phyloP scores from a whole-genome alignment of 2,113 vertebrate genomes.

The Takifugu bimaculatus region DNA sequence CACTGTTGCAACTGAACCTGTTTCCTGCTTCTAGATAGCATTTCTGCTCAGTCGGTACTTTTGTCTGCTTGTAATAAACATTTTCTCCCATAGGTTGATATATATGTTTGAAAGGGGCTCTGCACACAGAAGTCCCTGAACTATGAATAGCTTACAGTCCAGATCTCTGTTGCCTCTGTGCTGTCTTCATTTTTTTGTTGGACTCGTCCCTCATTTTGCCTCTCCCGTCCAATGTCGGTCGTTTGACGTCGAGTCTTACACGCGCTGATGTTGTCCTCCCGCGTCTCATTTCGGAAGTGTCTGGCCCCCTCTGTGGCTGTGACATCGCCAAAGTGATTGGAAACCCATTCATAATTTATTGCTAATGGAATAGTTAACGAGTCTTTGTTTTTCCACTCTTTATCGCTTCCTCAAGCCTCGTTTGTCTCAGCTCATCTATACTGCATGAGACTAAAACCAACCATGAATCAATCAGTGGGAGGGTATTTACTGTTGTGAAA shows the following conservation, averaged over 20 bases:
- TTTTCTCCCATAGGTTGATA: no score
- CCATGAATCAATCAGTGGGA: conserved; percentile 41
- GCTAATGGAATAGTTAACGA: conserved; percentile 62
- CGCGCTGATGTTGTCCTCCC: conserved; percentile 10
- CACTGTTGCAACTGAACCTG: no score
- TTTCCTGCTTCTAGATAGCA: no score
- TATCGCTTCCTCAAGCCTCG: conserved; percentile 36
- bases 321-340: conserved; percentile 43
- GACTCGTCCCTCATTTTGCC: no score
- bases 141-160: no score
- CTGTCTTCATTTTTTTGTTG: no score
- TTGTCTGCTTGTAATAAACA: no score
- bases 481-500: conserved; percentile 50
- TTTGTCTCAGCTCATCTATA: conserved; percentile 55
- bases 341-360: conserved; percentile 53
- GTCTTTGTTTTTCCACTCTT: conserved; percentile 44
- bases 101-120: no score
- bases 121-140: no score
- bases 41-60: no score
- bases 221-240: not conserved
- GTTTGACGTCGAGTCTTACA: conserved; percentile 22
- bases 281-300: conserved; percentile 21
- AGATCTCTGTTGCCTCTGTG: no score
- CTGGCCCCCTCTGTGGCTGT: conserved; percentile 31
- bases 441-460: conserved; percentile 50